phyloP scores from a whole-genome alignment of 1,140 invertebrate genomes.

The Drosophila busckii region DNA sequence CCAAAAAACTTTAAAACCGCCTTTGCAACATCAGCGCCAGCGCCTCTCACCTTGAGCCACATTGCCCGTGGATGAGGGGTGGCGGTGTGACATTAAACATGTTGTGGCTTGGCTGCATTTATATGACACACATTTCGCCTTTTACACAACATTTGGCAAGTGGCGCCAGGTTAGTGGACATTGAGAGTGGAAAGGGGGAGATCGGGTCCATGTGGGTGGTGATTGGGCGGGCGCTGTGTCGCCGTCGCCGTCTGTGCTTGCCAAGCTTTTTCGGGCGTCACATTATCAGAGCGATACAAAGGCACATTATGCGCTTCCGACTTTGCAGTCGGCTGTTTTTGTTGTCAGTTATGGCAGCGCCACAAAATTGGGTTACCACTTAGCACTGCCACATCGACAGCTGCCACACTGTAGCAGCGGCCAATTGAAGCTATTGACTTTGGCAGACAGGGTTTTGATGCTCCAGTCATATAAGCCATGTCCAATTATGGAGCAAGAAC shows the following conservation, averaged over 20 bases:
- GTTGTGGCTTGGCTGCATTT: too few species aligned
- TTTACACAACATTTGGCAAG: slow-evolving; percentile 75
- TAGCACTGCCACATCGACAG: slow-evolving; percentile 4
- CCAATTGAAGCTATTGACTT: slow-evolving; percentile 18
- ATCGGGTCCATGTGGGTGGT: background rate
- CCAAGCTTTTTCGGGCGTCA: slow-evolving; percentile 46
- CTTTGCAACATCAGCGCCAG: background rate
- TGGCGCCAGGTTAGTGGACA: slow-evolving; percentile 27
- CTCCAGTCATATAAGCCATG: too few species aligned
- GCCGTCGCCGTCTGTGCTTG: slow-evolving; percentile 25
- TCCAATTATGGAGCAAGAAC: too few species aligned
- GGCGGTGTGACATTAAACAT: too few species aligned
- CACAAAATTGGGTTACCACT: slow-evolving; percentile 24
- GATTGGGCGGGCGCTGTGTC: slow-evolving; percentile 5
- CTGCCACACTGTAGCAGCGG: slow-evolving; percentile 1
- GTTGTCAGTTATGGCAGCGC: slow-evolving; percentile 31
- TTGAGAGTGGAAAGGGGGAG: background rate
- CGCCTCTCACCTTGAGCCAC: slow-evolving; percentile 21
- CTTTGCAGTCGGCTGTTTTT: slow-evolving; percentile 35
- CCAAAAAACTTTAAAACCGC: slow-evolving; percentile 21
- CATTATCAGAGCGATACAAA: slow-evolving; percentile 73
- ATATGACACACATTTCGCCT: slow-evolving; percentile 66
- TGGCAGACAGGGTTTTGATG: slow-evolving; percentile 7
- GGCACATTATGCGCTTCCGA: slow-evolving; percentile 72
- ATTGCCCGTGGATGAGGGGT: too few species aligned